phyloP scores from a whole-genome alignment of 2,888 invertebrate genomes.

The Drosophila prostipennis region DNA sequence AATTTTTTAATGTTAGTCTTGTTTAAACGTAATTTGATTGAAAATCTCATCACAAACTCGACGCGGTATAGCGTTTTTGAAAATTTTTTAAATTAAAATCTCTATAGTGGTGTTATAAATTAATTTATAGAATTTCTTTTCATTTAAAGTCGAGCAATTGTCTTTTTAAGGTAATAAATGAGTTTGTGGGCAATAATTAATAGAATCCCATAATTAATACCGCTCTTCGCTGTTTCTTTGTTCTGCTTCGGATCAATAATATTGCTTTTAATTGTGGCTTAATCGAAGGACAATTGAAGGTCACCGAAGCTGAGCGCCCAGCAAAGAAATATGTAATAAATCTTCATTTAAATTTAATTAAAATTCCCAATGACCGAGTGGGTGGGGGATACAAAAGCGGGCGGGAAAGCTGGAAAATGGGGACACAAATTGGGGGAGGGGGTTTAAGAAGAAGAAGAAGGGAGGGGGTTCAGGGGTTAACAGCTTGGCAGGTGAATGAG shows the following conservation, averaged over 20 bases:
- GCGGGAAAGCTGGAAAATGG: neutral
- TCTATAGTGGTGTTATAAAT: too few species aligned
- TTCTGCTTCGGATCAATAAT: neutral
- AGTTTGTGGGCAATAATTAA: too few species aligned
- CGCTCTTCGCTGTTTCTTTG: neutral
- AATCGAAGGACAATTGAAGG: conserved; percentile 65
- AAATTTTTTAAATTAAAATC: too few species aligned
- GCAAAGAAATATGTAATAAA: conserved; percentile 64
- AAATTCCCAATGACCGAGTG: conserved; percentile 52
- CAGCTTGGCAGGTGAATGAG: conserved; percentile 21
- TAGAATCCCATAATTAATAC: neutral
- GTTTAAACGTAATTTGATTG: too few species aligned
- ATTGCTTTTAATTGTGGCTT: conserved; percentile 22
- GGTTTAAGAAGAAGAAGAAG: neutral
- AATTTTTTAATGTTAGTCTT: too few species aligned
- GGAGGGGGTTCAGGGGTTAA: conserved; percentile 8
- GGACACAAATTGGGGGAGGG: conserved; percentile 15
- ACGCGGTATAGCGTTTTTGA: too few species aligned
- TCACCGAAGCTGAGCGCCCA: conserved; percentile 41
- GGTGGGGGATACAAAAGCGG: conserved; percentile 9
- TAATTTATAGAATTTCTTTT: too few species aligned
- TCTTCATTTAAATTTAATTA: conserved; percentile 73
- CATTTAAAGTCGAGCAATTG: too few species aligned
- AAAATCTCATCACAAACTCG: too few species aligned
- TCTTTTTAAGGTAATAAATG: too few species aligned